phyloP scores from a whole-genome alignment of 2,888 invertebrate genomes.

The Sturmia bella region DNA sequence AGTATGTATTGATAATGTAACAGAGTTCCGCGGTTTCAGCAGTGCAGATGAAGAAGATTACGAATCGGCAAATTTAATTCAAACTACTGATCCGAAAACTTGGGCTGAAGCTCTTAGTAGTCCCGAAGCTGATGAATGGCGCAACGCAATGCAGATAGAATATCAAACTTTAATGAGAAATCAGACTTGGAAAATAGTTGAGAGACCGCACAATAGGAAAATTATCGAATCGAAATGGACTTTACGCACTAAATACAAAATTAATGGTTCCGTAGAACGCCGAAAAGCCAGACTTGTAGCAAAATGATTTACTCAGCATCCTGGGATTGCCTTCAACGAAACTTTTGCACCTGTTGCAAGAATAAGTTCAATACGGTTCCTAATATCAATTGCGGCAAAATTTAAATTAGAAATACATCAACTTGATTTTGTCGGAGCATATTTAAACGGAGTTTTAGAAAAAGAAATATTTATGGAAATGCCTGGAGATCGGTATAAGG shows the following conservation, averaged over 20 bases:
- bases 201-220: slow-evolving; percentile 69
- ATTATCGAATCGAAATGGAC: slow-evolving; percentile 73
- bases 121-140: slow-evolving; percentile 54
- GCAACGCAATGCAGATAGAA: slow-evolving; percentile 56
- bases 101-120: slow-evolving; percentile 36
- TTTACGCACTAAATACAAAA: slow-evolving; percentile 72
- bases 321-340: slow-evolving; percentile 74
- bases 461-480: slow-evolving; percentile 29
- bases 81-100: slow-evolving; percentile 38
- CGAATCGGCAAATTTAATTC: slow-evolving; percentile 40
- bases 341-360: slow-evolving; percentile 72
- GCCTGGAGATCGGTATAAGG: too few species aligned
- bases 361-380: slow-evolving; percentile 25
- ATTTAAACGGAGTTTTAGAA: slow-evolving; percentile 57
- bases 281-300: slow-evolving; percentile 75
- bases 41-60: slow-evolving; percentile 17
- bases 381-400: slow-evolving; percentile 42
- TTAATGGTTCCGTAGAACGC: slow-evolving; percentile 70
- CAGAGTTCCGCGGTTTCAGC: neutral
- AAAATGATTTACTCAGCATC: slow-evolving; percentile 74
- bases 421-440: slow-evolving; percentile 25
- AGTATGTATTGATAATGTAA: neutral
- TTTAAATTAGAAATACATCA: slow-evolving; percentile 7
- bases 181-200: slow-evolving; percentile 70
- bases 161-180: too few species aligned